Percentiles rank a stretch among this genome's conserved stretches.
Evolutionary conservation across 2,113 vertebrate genomes (phyloP).

Genomic region (Tauraco erythrolophus): DNA sequence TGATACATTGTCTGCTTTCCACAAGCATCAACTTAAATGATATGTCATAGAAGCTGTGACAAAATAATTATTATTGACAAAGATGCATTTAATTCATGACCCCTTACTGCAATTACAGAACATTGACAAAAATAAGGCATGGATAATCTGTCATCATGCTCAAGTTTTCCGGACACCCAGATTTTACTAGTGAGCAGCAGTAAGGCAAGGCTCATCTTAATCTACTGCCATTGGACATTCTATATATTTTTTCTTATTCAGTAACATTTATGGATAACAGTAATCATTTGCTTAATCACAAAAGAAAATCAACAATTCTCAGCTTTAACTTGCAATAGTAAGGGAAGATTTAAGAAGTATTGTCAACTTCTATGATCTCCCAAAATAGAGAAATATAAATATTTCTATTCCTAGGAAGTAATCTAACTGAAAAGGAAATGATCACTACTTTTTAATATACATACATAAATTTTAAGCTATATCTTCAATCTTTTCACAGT

Average conservation of each 20-base stretch:
- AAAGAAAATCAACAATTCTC: background rate
- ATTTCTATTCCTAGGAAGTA: background rate
- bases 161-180: background rate
- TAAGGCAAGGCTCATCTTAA: background rate
- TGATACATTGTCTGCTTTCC: background rate
- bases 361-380: accelerated
- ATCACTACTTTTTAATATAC: background rate
- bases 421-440: background rate
- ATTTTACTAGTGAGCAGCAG: background rate
- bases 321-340: background rate
- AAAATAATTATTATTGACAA: constrained; percentile 10
- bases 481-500: background rate
- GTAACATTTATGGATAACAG: background rate
- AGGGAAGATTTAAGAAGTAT: background rate
- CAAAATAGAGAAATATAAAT: background rate
- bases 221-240: background rate
- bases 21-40: background rate
- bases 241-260: background rate
- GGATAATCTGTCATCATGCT: background rate
- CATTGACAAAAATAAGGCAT: background rate
- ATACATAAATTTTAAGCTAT: background rate
- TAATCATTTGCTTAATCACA: background rate
- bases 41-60: background rate
- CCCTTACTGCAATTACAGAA: background rate
- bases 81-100: background rate